Conservation (phyloP, 2,113 vertebrate genomes). For the Campylomormyrus tamandua region DNA sequence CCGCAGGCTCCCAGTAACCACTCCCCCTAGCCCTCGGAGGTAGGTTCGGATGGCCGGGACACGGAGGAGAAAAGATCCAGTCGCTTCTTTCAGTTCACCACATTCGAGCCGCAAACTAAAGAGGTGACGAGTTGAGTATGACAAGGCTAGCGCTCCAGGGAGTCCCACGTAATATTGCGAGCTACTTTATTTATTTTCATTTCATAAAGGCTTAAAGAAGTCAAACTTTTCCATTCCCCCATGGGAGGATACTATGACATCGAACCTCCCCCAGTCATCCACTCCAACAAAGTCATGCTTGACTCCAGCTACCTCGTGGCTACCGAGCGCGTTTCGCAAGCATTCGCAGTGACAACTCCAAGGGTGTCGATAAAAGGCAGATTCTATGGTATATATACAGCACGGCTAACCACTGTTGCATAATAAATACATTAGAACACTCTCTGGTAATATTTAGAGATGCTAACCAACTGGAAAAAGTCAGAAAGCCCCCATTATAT, state of each 20-base stretch:
- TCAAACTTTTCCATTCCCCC: constrained; percentile 32
- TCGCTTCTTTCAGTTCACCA: constrained; percentile 27
- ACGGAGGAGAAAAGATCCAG: constrained; percentile 37
- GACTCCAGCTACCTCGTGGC: constrained; percentile 18
- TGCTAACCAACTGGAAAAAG: too few relatives aligned
- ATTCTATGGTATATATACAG: not conserved
- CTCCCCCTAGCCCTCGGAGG: not conserved
- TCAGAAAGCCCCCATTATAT: too few relatives aligned
- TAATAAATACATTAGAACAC: not conserved
- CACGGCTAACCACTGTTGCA: not conserved
- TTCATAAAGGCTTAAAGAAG: constrained; percentile 35
- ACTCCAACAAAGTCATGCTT: constrained; percentile 35
- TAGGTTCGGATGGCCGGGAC: not conserved
- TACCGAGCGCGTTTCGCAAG: not conserved
- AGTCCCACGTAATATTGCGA: constrained; percentile 38
- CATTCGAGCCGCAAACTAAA: constrained; percentile 42
- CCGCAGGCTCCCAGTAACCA: constrained; percentile 50
- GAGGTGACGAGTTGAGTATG: constrained; percentile 52
- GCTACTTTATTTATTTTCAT: constrained; percentile 50
- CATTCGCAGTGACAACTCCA: not conserved
- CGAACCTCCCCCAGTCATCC: constrained; percentile 27
- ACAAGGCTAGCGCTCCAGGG: constrained; percentile 49
- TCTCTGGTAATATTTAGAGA: too few relatives aligned
- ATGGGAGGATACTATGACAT: constrained; percentile 24
- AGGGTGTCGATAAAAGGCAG: not conserved